Conservation (phyloP, 1,140 invertebrate species). For the Phocides pigmalion region DNA sequence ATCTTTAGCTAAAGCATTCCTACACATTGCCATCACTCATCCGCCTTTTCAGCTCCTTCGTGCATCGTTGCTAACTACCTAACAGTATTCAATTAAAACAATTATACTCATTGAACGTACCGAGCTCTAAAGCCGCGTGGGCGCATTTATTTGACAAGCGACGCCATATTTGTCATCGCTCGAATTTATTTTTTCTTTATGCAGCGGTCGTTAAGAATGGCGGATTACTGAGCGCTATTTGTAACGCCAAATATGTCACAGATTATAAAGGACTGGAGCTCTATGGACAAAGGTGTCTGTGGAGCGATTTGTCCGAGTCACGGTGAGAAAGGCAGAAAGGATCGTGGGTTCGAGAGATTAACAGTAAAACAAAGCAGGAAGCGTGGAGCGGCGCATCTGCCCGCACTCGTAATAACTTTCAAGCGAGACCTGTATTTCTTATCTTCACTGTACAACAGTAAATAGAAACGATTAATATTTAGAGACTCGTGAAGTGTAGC, state of each 20-base stretch:
- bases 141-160: slow-evolving; percentile 40
- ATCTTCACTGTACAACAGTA: slow-evolving; percentile 34
- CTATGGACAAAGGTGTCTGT: slow-evolving; percentile 36
- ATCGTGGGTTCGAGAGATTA: slow-evolving; percentile 40
- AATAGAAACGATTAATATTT: slow-evolving; percentile 36
- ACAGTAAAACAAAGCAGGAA: slow-evolving; percentile 43
- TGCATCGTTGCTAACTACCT: slow-evolving; percentile 19
- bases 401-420: slow-evolving; percentile 31
- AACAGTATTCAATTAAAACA: slow-evolving; percentile 26
- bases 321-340: slow-evolving; percentile 39
- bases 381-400: slow-evolving; percentile 31
- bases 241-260: slow-evolving; percentile 39
- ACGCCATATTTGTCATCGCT: slow-evolving; percentile 39
- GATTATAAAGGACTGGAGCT: slow-evolving; percentile 39
- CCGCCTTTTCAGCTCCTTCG: slow-evolving; percentile 1
- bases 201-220: slow-evolving; percentile 21
- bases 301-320: slow-evolving; percentile 36
- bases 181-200: slow-evolving; percentile 25
- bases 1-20: neutral
- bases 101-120: slow-evolving; percentile 16
- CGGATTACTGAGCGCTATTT: slow-evolving; percentile 42
- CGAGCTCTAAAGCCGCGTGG: slow-evolving; percentile 27
- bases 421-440: slow-evolving; percentile 28
- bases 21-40: neutral
- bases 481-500: slow-evolving; percentile 23